Percentiles rank a stretch among this genome's conserved stretches.
Evolutionary conservation across 2,888 invertebrate species (phyloP).

Genomic region (Andrena fulva): DNA sequence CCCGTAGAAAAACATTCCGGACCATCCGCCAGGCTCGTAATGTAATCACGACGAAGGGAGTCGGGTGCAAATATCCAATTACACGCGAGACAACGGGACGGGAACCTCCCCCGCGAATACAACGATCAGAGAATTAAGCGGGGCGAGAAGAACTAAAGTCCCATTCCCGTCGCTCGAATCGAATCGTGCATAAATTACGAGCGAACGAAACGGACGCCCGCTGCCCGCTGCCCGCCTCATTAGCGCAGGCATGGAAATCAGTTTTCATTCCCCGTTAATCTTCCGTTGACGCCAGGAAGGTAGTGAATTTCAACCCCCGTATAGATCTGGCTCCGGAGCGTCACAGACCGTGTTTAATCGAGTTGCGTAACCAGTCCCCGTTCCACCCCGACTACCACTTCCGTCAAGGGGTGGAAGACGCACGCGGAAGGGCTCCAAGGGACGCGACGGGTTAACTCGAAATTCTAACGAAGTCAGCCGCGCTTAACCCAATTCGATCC

Average conservation of each 20-base stretch:
- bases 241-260: slow-evolving; percentile 2
- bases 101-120: too few species aligned
- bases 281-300: neutral
- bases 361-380: slow-evolving; percentile 63
- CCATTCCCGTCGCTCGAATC: too few species aligned
- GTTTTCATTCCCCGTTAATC: slow-evolving; percentile 10
- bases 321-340: neutral
- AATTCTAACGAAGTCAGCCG: slow-evolving; percentile 57
- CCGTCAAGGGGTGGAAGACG: neutral
- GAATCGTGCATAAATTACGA: too few species aligned
- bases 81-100: too few species aligned
- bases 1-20: neutral
- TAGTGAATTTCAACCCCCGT: neutral
- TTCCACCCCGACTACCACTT: neutral
- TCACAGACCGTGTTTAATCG: slow-evolving; percentile 66
- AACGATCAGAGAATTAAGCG: too few species aligned
- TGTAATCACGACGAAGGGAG: too few species aligned
- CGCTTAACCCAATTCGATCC: slow-evolving; percentile 62
- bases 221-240: neutral
- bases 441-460: slow-evolving; percentile 38
- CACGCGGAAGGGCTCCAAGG: slow-evolving; percentile 28
- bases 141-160: too few species aligned
- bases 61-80: too few species aligned
- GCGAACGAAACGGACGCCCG: too few species aligned
- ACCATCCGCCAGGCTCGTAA: too few species aligned